Conservation (phyloP, 2,797 vertebrate species). For the Todus mexicanus region DNA sequence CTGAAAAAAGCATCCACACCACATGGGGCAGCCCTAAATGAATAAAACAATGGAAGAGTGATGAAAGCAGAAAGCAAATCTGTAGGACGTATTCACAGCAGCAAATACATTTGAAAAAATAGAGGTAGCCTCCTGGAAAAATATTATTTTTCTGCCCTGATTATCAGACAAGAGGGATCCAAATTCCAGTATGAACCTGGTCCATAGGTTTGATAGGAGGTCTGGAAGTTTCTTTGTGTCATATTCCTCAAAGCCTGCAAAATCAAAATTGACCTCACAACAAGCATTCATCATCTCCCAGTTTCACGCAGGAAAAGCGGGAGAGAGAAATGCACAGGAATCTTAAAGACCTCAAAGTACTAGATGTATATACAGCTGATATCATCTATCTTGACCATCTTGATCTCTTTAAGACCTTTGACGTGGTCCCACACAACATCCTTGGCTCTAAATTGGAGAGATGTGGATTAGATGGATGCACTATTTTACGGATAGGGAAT, state of each 20-base stretch:
- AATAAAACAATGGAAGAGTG: neutral
- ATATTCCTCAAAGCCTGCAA: neutral
- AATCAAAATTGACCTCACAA: neutral
- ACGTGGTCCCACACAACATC: neutral
- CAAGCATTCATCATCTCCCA: neutral
- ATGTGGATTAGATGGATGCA: neutral
- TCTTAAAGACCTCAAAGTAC: fast-evolving
- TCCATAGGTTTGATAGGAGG: neutral
- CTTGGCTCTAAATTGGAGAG: neutral
- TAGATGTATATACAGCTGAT: neutral
- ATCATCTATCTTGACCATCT: neutral
- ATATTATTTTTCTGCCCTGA: neutral
- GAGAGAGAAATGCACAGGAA: neutral
- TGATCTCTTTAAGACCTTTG: neutral
- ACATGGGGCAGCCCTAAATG: neutral
- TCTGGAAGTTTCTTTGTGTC: neutral
- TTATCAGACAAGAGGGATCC: neutral
- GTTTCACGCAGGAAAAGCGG: neutral
- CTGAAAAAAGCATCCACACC: neutral
- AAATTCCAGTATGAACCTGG: neutral
- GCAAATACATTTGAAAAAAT: neutral
- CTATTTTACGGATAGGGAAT: neutral
- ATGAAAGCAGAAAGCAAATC: neutral
- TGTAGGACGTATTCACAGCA: neutral
- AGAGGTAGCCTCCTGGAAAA: neutral